A percentile compares a stretch with the other conserved stretches of the same genome.
phyloP scores from a whole-genome alignment of 1,140 invertebrate genomes.

The Hirudo medicinalis region DNA sequence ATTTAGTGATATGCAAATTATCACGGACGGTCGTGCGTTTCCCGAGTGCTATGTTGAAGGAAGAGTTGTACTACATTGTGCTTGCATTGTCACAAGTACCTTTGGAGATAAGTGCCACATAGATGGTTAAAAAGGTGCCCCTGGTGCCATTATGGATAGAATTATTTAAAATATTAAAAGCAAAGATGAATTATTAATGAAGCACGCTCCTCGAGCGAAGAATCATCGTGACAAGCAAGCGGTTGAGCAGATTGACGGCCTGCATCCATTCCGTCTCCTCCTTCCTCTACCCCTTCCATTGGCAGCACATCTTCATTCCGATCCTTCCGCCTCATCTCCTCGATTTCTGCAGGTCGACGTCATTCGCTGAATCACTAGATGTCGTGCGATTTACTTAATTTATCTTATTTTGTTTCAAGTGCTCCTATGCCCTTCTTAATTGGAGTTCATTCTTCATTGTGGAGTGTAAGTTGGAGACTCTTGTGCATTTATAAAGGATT shows the following conservation, averaged over 20 bases:
- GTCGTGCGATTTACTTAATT: background rate
- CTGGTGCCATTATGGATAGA: no score
- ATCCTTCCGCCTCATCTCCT: constrained; percentile 72
- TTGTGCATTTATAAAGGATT: background rate
- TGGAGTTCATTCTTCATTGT: constrained; percentile 68
- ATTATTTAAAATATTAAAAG: no score
- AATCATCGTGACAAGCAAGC: constrained; percentile 75
- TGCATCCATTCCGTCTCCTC: constrained; percentile 85
- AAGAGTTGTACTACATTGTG: no score
- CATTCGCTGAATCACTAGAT: background rate
- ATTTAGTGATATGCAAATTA: no score
- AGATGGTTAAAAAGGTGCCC: no score
- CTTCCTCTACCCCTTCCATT: constrained; percentile 87
- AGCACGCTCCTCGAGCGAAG: constrained; percentile 81
- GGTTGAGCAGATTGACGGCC: constrained; percentile 69
- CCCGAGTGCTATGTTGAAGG: no score
- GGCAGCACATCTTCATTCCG: constrained; percentile 92
- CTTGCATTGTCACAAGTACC: no score
- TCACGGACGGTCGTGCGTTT: no score
- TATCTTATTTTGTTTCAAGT: constrained; percentile 27
- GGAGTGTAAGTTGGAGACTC: constrained; percentile 50
- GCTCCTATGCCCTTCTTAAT: constrained; percentile 91
- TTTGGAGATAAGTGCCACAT: no score
- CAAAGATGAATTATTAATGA: constrained; percentile 20
- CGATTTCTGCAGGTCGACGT: constrained; percentile 56